Conservation (phyloP, 2,888 invertebrate genomes). For the Ornithoptera priamus region DNA sequence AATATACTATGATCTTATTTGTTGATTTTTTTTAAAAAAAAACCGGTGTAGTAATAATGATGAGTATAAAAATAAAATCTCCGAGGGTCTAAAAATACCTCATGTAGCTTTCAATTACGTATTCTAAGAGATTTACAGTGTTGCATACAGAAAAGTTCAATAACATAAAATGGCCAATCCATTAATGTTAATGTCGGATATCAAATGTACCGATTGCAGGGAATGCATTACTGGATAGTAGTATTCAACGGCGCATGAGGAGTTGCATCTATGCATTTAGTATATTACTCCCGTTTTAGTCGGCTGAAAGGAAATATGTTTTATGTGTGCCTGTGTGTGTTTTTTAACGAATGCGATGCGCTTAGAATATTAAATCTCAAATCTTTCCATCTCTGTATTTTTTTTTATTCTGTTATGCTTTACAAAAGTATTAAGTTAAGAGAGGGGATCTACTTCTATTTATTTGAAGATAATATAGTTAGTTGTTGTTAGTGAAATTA, state of each 20-base stretch:
- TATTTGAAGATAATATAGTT: too few relatives aligned
- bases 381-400: neutral
- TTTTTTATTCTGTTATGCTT: neutral
- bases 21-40: too few relatives aligned
- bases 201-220: slow-evolving; percentile 53
- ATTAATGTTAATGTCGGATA: slow-evolving; percentile 67
- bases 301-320: slow-evolving; percentile 17
- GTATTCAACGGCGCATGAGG: slow-evolving; percentile 62
- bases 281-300: slow-evolving; percentile 41
- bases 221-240: slow-evolving; percentile 54
- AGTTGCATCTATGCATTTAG: slow-evolving; percentile 54
- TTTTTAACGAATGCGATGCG: neutral
- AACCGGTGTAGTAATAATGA: neutral
- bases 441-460: neutral
- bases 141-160: slow-evolving; percentile 43
- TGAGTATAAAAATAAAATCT: neutral
- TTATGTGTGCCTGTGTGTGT: neutral
- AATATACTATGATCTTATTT: too few relatives aligned
- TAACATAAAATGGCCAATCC: slow-evolving; percentile 70
- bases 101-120: slow-evolving; percentile 9
- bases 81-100: neutral
- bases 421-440: neutral
- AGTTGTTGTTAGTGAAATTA: too few relatives aligned
- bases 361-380: neutral
- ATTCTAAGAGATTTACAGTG: slow-evolving; percentile 7